These are phyloP conservation scores for Apaloderma vittatum DNA, from an alignment of 2,113 vertebrate species.

Conservation along the genomic window DNA sequence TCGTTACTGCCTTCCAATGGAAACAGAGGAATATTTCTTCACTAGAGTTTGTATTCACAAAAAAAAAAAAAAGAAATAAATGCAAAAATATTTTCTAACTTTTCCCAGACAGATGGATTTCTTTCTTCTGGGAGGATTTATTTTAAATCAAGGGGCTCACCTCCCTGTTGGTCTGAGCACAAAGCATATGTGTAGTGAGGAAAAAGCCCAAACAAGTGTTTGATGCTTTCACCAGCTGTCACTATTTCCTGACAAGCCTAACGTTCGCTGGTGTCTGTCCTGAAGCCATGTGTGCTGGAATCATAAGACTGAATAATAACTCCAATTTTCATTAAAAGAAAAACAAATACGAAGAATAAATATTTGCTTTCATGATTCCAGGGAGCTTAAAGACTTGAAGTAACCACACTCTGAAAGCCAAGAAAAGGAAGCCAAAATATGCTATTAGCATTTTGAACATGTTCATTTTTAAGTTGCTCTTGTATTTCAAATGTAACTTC, in stretches of 20 bases:
- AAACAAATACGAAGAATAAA: constrained; percentile 13
- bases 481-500: not conserved
- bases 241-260: not conserved
- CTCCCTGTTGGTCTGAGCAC: constrained; percentile 1
- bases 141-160: not conserved
- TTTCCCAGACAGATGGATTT: constrained; percentile 57
- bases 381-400: not conserved
- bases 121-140: constrained; percentile 44
- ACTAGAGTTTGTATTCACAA: constrained; percentile 71
- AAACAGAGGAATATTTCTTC: constrained; percentile 77
- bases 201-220: constrained; percentile 22
- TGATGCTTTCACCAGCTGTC: constrained; percentile 4
- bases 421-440: not conserved
- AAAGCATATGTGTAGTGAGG: not conserved
- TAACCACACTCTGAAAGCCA: not conserved
- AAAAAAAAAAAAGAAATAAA: constrained; percentile 73
- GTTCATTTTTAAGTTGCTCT: not conserved
- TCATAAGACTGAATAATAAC: not conserved
- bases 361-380: not conserved
- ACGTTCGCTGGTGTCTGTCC: not conserved
- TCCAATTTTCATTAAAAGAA: constrained; percentile 32
- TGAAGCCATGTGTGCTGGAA: not conserved
- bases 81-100: constrained; percentile 80
- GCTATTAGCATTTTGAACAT: not conserved
- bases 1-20: constrained; percentile 56